Conservation (phyloP, 2,797 vertebrate species). For the Kryptolebias ocellatus region DNA sequence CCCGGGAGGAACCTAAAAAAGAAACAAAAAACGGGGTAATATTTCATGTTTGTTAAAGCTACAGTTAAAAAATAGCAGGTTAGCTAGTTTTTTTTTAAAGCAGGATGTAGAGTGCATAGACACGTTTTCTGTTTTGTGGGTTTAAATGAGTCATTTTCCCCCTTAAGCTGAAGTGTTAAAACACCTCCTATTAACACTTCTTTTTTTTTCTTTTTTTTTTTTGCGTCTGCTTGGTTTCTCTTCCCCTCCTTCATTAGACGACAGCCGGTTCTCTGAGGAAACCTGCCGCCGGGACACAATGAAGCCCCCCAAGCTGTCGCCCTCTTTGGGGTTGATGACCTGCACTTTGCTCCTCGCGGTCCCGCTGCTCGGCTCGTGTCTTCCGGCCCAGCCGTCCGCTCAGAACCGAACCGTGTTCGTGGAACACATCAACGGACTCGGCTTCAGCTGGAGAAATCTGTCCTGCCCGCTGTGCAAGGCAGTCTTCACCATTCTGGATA, state of each 20-base stretch:
- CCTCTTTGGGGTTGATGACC: constrained; percentile 14
- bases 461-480: constrained; percentile 77
- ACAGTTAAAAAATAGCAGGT: constrained; percentile 1
- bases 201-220: constrained; percentile 12
- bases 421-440: constrained; percentile 31
- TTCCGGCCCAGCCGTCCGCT: constrained; percentile 33
- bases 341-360: constrained; percentile 26
- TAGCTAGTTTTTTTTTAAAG: constrained; percentile 11
- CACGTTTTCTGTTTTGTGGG: neutral
- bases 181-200: too few species aligned
- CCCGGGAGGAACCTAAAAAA: neutral
- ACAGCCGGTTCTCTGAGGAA: neutral
- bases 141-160: neutral
- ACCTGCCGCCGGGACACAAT: constrained; percentile 36
- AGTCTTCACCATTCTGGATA: constrained; percentile 76
- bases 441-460: constrained; percentile 79
- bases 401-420: constrained; percentile 24
- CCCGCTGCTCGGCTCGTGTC: constrained; percentile 37
- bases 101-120: too few species aligned
- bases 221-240: neutral
- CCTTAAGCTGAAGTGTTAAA: too few species aligned
- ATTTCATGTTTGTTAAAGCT: constrained; percentile 8
- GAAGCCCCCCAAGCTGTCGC: constrained; percentile 8
- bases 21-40: neutral
- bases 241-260: neutral